Conservation (phyloP, 2,797 vertebrate species). For the Sparidentex hasta region DNA sequence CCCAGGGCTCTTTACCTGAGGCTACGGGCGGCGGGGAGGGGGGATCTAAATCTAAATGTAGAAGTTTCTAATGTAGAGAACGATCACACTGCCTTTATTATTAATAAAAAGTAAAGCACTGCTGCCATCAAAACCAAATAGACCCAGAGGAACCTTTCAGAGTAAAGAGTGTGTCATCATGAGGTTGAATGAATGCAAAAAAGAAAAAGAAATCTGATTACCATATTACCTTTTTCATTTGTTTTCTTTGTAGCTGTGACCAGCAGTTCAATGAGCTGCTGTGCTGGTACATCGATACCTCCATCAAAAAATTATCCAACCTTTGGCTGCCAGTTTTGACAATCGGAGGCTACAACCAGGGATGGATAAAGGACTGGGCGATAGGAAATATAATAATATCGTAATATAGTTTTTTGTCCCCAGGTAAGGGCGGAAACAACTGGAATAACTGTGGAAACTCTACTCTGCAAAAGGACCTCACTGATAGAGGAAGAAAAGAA, state of each 20-base stretch:
- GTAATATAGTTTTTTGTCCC: too few relatives aligned
- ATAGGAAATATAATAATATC: too few relatives aligned
- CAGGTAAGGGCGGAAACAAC: too few relatives aligned
- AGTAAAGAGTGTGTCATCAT: conserved; percentile 36
- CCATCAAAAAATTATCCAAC: too few relatives aligned
- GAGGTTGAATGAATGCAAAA: conserved; percentile 32
- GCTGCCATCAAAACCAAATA: conserved; percentile 71
- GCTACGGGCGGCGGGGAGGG: conserved; percentile 46
- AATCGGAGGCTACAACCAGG: too few relatives aligned
- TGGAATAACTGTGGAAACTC: too few relatives aligned
- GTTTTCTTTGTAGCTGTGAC: background rate
- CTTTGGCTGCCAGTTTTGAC: too few relatives aligned
- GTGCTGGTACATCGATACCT: too few relatives aligned
- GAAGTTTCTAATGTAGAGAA: conserved; percentile 76
- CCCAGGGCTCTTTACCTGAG: conserved; percentile 77
- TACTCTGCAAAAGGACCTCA: too few relatives aligned
- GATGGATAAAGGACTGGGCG: too few relatives aligned
- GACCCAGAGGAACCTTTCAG: conserved; percentile 60
- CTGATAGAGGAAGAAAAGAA: too few relatives aligned
- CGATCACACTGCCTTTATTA: conserved; percentile 66
- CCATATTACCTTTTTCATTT: background rate
- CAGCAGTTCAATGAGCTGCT: too few relatives aligned
- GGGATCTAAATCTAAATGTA: conserved; percentile 72
- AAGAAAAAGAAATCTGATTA: background rate
- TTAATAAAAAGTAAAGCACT: conserved; percentile 71